Conservation (phyloP, 23 tunicate species). For the Diplosoma virens region DNA sequence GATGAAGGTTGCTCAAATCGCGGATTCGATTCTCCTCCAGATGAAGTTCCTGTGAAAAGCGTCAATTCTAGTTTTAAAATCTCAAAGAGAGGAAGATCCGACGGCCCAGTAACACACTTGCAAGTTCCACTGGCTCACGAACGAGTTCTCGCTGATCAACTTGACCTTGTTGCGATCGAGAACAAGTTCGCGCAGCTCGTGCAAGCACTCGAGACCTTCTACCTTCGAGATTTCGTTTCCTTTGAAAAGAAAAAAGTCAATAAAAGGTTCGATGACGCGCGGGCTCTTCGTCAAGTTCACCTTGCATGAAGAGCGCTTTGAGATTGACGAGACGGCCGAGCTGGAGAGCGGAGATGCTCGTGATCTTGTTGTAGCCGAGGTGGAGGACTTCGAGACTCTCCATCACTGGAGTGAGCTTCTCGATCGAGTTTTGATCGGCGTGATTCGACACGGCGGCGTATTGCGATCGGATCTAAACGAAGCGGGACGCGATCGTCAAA, state of each 20-base stretch:
- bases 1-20: slow-evolving; percentile 83
- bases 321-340: slow-evolving; percentile 69
- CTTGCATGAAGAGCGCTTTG: slow-evolving; percentile 92
- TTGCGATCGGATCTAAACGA: slow-evolving; percentile 82
- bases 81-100: background rate
- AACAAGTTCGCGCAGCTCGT: slow-evolving; percentile 84
- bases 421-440: slow-evolving; percentile 32
- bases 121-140: slow-evolving; percentile 82
- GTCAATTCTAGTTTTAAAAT: background rate
- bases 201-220: slow-evolving; percentile 90
- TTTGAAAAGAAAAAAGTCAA: background rate
- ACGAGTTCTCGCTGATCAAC: slow-evolving; percentile 68
- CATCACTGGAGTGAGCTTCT: slow-evolving; percentile 76
- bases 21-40: slow-evolving; percentile 85
- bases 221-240: slow-evolving; percentile 93
- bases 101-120: slow-evolving; percentile 14
- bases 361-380: slow-evolving; percentile 91
- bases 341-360: slow-evolving; percentile 71
- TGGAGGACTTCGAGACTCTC: slow-evolving; percentile 94
- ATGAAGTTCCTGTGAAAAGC: slow-evolving; percentile 69
- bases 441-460: slow-evolving; percentile 62
- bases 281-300: too few species aligned
- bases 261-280: background rate
- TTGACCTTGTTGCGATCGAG: slow-evolving; percentile 87
- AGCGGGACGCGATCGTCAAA: too few species aligned